Percentiles rank a stretch among this genome's conserved stretches.
phyloP scores from a whole-genome alignment of 2,888 invertebrate species.

The Dusona sp. region DNA sequence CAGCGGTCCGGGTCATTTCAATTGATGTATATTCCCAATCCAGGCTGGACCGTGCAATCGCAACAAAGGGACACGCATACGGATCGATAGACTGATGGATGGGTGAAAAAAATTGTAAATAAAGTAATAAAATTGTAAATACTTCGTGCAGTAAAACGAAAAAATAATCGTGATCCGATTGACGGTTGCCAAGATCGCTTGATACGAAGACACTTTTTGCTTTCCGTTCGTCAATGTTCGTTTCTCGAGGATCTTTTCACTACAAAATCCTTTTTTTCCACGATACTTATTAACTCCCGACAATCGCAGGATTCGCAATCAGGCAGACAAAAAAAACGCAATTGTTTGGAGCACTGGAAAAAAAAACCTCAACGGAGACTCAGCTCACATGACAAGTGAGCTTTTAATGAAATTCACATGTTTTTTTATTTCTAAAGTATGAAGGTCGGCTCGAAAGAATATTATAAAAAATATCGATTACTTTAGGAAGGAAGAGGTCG shows the following conservation, averaged over 20 bases:
- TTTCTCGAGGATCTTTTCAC: conserved; percentile 2
- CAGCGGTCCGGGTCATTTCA: conserved; percentile 74
- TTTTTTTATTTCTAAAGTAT: conserved; percentile 30
- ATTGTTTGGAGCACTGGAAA: conserved; percentile 44
- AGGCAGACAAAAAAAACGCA: conserved; percentile 12
- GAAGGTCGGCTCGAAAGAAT: conserved; percentile 26
- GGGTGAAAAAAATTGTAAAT: conserved; percentile 25
- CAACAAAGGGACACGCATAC: conserved; percentile 46
- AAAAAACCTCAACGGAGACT: conserved; percentile 43
- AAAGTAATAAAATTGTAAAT: conserved; percentile 46
- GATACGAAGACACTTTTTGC: conserved; percentile 19
- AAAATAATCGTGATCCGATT: conserved; percentile 41
- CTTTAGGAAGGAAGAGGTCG: not conserved
- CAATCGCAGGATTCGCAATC: conserved; percentile 27
- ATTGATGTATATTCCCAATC: conserved; percentile 58
- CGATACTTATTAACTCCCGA: not conserved
- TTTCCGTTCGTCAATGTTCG: not conserved
- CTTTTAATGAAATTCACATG: conserved; percentile 50
- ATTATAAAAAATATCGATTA: conserved; percentile 8
- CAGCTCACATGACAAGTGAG: conserved; percentile 50
- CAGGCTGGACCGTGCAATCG: conserved; percentile 63
- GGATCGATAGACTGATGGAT: conserved; percentile 45
- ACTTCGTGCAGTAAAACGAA: conserved; percentile 18
- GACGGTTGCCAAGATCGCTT: conserved; percentile 18
- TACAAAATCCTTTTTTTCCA: conserved; percentile 23